These are phyloP conservation scores for Gymnopithys bicolor DNA, from an alignment of 2,797 vertebrate genomes.

Conservation along the genomic window DNA sequence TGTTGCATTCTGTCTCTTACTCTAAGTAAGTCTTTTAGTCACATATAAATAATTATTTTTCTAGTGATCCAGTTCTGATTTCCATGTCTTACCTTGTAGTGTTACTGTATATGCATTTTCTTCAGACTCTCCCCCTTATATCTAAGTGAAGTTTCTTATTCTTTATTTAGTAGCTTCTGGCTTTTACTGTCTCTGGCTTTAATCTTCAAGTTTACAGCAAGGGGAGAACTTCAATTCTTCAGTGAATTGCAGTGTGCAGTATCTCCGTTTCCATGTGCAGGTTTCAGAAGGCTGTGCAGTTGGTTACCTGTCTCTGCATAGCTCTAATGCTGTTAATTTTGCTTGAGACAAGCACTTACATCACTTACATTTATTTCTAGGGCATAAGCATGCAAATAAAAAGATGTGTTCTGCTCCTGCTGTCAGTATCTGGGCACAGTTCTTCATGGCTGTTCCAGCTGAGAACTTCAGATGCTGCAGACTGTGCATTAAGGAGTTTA, in stretches of 20 bases:
- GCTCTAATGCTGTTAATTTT: background rate
- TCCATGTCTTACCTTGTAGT: slow-evolving; percentile 28
- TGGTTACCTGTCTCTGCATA: slow-evolving; percentile 1
- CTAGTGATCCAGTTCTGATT: slow-evolving; percentile 30
- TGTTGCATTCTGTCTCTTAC: slow-evolving; percentile 58
- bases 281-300: background rate
- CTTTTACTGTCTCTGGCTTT: slow-evolving; percentile 35
- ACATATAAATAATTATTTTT: slow-evolving; percentile 14
- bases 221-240: slow-evolving; percentile 2
- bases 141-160: background rate
- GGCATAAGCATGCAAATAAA: background rate
- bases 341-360: background rate
- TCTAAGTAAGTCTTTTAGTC: slow-evolving; percentile 36
- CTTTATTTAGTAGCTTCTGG: background rate
- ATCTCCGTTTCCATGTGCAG: background rate
- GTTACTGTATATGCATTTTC: slow-evolving; percentile 30
- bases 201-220: slow-evolving; percentile 1
- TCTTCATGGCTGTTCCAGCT: background rate
- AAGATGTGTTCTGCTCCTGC: background rate
- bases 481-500: background rate
- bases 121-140: background rate
- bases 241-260: background rate
- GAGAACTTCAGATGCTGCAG: background rate
- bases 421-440: background rate
- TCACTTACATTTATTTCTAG: background rate